Conservation (phyloP, 2,113 vertebrate genomes). For the Psilopsiagon aymara region DNA sequence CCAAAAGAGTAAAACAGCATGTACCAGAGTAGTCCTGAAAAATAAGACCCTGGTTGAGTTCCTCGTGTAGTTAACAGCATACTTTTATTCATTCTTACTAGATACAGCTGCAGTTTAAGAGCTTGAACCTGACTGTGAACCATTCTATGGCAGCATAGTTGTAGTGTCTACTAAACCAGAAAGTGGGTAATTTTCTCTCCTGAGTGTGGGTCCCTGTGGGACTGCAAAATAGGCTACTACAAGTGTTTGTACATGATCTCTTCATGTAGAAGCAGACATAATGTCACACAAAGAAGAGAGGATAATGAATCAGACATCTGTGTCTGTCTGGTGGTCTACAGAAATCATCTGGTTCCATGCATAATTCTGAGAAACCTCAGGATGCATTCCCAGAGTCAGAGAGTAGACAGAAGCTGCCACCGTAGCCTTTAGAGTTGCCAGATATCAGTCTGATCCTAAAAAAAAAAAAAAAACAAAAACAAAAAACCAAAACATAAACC, state of each 20-base stretch:
- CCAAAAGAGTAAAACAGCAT: background rate
- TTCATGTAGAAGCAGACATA: background rate
- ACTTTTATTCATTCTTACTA: background rate
- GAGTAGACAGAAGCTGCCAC: background rate
- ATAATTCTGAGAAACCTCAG: background rate
- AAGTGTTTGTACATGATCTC: background rate
- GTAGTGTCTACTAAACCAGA: background rate
- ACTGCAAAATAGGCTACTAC: background rate
- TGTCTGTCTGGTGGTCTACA: background rate
- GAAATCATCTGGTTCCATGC: background rate
- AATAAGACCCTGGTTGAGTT: background rate
- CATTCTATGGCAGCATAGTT: background rate
- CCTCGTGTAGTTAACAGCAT: background rate
- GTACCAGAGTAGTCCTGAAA: background rate
- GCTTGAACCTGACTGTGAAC: background rate
- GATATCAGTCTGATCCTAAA: background rate
- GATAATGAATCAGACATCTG: background rate
- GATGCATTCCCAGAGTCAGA: background rate
- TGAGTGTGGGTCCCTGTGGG: fast-evolving
- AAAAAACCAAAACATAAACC: background rate
- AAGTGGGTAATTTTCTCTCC: background rate
- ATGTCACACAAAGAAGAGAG: background rate
- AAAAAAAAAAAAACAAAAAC: background rate
- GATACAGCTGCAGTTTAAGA: background rate
- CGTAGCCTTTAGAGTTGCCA: background rate